phyloP scores from a whole-genome alignment of 2,113 vertebrate genomes.

The Hypanus sabinus region DNA sequence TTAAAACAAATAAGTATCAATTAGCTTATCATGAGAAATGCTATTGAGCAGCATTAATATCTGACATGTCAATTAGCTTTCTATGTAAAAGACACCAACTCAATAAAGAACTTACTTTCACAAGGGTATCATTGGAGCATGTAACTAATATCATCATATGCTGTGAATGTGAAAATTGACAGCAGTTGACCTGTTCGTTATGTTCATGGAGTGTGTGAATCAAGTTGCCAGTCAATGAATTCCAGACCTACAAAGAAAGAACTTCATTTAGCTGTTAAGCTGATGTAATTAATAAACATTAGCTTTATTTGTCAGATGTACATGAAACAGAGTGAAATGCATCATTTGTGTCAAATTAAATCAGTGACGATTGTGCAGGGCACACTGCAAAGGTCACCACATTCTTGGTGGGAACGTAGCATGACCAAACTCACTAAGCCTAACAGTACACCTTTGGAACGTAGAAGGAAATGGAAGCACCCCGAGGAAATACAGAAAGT shows the following conservation, averaged over 20 bases:
- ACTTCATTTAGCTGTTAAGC: not conserved
- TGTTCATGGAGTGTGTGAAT: conserved; percentile 70
- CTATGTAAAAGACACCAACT: not conserved
- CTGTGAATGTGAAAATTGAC: conserved; percentile 72
- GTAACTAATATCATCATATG: conserved; percentile 72
- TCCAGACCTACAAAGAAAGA: conserved; percentile 71
- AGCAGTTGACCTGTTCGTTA: conserved; percentile 82
- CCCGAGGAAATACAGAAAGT: too few species aligned
- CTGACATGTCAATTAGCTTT: not conserved
- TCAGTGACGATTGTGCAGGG: too few species aligned
- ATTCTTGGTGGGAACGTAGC: too few species aligned
- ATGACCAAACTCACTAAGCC: too few species aligned
- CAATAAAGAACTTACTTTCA: conserved; percentile 60
- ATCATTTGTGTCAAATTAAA: too few species aligned
- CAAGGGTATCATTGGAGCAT: conserved; percentile 70
- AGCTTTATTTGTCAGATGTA: too few species aligned
- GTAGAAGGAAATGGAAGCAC: too few species aligned
- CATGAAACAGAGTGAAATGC: too few species aligned
- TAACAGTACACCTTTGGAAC: too few species aligned
- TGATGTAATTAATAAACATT: not conserved
- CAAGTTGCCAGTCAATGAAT: conserved; percentile 62
- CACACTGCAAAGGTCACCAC: too few species aligned
- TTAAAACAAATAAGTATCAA: not conserved
- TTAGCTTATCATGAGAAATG: not conserved
- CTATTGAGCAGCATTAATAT: not conserved